phyloP scores from a whole-genome alignment of 2,888 invertebrate genomes.

The Melinaea marsaeus region DNA sequence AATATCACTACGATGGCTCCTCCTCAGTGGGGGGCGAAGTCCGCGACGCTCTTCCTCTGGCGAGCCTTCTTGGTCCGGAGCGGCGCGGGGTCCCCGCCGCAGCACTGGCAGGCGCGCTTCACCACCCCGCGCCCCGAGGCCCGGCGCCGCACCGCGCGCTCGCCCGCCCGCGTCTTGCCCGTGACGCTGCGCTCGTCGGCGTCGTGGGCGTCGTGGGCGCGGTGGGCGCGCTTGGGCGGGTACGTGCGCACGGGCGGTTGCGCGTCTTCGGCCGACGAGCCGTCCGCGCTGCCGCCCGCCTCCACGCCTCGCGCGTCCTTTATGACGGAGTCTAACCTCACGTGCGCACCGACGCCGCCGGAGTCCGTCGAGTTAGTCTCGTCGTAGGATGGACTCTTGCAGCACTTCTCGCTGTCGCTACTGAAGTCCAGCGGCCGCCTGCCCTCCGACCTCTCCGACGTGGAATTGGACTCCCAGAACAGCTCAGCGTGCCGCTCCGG shows the following conservation, averaged over 20 bases:
- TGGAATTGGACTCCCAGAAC: conserved; percentile 70
- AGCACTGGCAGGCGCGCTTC: conserved; percentile 80
- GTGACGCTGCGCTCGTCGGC: conserved; percentile 64
- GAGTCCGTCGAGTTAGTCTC: conserved; percentile 69
- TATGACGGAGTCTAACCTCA: conserved; percentile 70
- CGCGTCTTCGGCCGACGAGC: conserved; percentile 54
- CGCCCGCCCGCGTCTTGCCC: conserved; percentile 56
- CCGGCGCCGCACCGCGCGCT: conserved; percentile 47
- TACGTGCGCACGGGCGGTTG: conserved; percentile 65
- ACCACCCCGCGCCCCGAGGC: conserved; percentile 76
- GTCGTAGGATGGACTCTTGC: conserved; percentile 66
- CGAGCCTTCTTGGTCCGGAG: conserved; percentile 69
- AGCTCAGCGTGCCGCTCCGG: conserved; percentile 64
- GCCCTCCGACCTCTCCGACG: conserved; percentile 58
- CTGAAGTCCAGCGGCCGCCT: conserved; percentile 61
- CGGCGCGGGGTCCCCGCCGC: conserved; percentile 77
- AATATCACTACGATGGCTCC: conserved; percentile 45
- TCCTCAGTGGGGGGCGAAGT: conserved; percentile 41
- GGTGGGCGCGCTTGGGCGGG: conserved; percentile 53
- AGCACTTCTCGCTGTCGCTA: conserved; percentile 72
- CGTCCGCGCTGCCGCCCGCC: conserved; percentile 52
- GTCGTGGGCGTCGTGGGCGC: conserved; percentile 44
- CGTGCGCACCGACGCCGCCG: conserved; percentile 56
- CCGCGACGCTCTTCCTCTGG: conserved; percentile 52
- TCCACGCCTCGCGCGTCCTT: conserved; percentile 60